Base-by-base conservation (phyloP, 2,888 invertebrate genomes). In the Dicycla oo region DNA sequence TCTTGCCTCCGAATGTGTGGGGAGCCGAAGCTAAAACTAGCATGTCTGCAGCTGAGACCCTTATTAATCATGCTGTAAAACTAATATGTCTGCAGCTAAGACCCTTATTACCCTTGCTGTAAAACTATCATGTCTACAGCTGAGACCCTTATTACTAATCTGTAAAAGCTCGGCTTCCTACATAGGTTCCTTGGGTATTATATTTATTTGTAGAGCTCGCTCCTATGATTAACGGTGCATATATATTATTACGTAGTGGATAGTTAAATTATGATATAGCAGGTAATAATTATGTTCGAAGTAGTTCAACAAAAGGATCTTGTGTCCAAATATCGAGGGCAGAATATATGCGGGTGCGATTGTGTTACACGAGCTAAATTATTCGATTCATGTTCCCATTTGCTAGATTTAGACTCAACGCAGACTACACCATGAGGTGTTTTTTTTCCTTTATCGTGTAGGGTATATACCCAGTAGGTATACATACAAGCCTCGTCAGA, bases 311-410 rank as follows among this genome's bases (percentile, higher is more conserved):
- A 54, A 40, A 66, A 73, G 23, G 66, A 71, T 70, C 34, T 68
- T 56, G 51, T 67, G 34, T 56, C 40, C 23, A 23, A 56, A 60
- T 53, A 56, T 43, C 34, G 20, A 67, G 3, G 43, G 8, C 49
- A 65, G 3, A 67, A 30, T 43, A 49, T 40, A 60, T 40, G 57
- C 43, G 23, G 30, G 18, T 58, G 47, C 65, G 60, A 71, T 78
- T 47, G 23, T 62, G 23, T 78, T 73, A 69, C 75, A 75, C 85
- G 71, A 65, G 23, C 70, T 75, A 81, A 69, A 53, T 77, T 45
- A 62, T 30, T 51, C 23, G 62, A 72, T 38, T 51, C 38, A 23
- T 56, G 74, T 58, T 61, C 67, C 13, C 56, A 64, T 69, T 71
- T 62, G 4, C n/a, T 66, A 58, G 43, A 23, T 63, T 54, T 49